Evolutionary conservation across 2,113 vertebrate species (phyloP).

Genomic region (Cyprinodon brontotheroides): DNA sequence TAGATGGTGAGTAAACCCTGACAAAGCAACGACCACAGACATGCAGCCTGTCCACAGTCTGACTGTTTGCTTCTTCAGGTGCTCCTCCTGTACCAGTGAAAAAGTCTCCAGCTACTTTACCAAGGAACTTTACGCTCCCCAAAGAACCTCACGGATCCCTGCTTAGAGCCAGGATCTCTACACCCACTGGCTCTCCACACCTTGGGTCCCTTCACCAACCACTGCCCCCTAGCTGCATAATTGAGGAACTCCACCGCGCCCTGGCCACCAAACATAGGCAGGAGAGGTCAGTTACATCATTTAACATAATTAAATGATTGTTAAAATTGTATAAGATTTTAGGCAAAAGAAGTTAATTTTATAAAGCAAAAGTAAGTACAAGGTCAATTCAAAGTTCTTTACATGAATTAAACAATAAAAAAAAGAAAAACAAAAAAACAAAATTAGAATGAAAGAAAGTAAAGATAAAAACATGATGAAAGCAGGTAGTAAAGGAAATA

Average conservation of each 20-base stretch:
- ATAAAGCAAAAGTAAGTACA: too few species aligned
- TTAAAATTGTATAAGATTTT: too few species aligned
- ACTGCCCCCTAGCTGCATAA: slow-evolving; percentile 93
- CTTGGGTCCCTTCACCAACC: slow-evolving; percentile 85
- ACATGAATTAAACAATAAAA: too few species aligned
- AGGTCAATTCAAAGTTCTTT: too few species aligned
- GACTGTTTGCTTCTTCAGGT: slow-evolving; percentile 39
- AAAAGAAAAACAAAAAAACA: too few species aligned
- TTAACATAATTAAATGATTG: background rate
- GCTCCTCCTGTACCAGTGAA: slow-evolving; percentile 76
- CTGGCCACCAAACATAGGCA: slow-evolving; percentile 95
- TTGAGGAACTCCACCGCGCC: slow-evolving; percentile 94
- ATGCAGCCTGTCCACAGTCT: background rate
- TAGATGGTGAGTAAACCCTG: slow-evolving; percentile 71
- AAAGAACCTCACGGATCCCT: slow-evolving; percentile 80
- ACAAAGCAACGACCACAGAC: background rate
- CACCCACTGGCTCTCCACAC: slow-evolving; percentile 91
- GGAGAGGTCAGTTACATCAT: slow-evolving; percentile 85
- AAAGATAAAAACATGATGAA: too few species aligned
- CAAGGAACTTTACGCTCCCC: slow-evolving; percentile 83
- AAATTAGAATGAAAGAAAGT: too few species aligned
- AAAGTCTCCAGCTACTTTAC: slow-evolving; percentile 81
- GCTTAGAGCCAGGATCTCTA: slow-evolving; percentile 85
- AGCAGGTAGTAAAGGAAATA: too few species aligned
- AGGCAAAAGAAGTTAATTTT: too few species aligned